A percentile compares a stretch with the other conserved stretches of the same genome.
phyloP scores from a whole-genome alignment of 2,888 invertebrate genomes.

The Julus scanicus region DNA sequence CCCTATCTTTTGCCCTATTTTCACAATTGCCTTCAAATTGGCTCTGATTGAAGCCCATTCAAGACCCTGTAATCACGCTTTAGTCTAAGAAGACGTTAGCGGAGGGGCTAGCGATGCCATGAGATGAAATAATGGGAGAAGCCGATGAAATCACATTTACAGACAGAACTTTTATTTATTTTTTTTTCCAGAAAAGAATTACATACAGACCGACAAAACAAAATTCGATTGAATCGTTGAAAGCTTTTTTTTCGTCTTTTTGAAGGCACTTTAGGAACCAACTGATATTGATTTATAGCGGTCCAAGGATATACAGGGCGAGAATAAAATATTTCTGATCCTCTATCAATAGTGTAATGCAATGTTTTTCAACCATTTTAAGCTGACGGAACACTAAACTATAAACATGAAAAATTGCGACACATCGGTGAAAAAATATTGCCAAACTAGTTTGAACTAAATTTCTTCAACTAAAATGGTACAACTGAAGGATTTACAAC shows the following conservation, averaged over 20 bases:
- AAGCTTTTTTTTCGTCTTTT: neutral
- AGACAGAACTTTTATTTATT: constrained; percentile 35
- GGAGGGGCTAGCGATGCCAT: neutral
- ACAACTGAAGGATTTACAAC: too few relatives aligned
- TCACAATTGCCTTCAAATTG: constrained; percentile 55
- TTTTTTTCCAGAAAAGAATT: constrained; percentile 34
- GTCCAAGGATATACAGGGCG: neutral
- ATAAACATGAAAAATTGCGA: too few relatives aligned
- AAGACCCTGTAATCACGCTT: constrained; percentile 28
- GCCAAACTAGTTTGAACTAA: too few relatives aligned
- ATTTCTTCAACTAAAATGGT: too few relatives aligned
- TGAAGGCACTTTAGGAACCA: constrained; percentile 16
- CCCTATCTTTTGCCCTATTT: constrained; percentile 47
- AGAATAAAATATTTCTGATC: neutral
- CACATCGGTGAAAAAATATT: too few relatives aligned
- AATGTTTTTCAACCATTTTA: neutral
- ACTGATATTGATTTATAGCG: constrained; percentile 4
- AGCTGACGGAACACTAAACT: neutral
- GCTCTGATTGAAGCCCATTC: constrained; percentile 52
- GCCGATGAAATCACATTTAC: constrained; percentile 39
- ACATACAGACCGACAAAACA: neutral
- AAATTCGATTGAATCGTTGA: constrained; percentile 27
- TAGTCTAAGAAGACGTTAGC: constrained; percentile 28
- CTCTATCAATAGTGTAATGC: neutral
- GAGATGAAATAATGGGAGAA: constrained; percentile 35